Evolutionary conservation across 2,113 vertebrate species (phyloP).

Genomic region (Apeltes quadracus): DNA sequence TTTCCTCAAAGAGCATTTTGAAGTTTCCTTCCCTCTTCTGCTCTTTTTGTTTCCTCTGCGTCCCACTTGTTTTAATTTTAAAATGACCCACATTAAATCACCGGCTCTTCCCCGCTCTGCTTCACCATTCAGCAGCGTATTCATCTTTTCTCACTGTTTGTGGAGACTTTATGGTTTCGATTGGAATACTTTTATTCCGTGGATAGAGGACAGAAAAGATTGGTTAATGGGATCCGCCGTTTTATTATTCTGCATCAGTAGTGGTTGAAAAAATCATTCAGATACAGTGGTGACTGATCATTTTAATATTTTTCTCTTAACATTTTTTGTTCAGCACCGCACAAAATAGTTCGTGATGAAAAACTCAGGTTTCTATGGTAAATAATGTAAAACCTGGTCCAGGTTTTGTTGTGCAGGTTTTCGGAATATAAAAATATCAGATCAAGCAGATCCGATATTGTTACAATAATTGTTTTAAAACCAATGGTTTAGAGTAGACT

Average conservation of each 20-base stretch:
- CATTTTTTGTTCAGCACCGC: neutral
- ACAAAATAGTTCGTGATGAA: neutral
- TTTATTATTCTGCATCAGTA: neutral
- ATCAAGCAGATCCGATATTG: neutral
- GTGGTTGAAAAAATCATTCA: neutral
- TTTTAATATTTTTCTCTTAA: neutral
- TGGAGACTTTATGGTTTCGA: constrained; percentile 51
- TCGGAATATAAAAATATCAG: neutral
- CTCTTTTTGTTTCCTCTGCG: constrained; percentile 72
- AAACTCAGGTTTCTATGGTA: neutral
- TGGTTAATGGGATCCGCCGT: neutral
- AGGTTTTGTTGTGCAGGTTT: neutral
- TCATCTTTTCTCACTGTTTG: constrained; percentile 42
- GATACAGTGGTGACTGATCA: neutral
- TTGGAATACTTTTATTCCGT: neutral
- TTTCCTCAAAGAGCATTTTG: constrained; percentile 89
- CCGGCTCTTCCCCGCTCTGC: constrained; percentile 24
- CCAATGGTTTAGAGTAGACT: neutral
- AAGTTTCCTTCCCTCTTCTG: constrained; percentile 82
- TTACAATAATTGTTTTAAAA: neutral
- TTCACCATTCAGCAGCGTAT: constrained; percentile 34
- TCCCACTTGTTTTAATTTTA: constrained; percentile 75
- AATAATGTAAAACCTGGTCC: neutral
- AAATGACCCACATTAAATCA: constrained; percentile 74
- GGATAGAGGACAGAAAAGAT: neutral